Evolutionary conservation across 2,797 vertebrate species (phyloP).

Genomic region (Tokudaia tokunoshimensis): DNA sequence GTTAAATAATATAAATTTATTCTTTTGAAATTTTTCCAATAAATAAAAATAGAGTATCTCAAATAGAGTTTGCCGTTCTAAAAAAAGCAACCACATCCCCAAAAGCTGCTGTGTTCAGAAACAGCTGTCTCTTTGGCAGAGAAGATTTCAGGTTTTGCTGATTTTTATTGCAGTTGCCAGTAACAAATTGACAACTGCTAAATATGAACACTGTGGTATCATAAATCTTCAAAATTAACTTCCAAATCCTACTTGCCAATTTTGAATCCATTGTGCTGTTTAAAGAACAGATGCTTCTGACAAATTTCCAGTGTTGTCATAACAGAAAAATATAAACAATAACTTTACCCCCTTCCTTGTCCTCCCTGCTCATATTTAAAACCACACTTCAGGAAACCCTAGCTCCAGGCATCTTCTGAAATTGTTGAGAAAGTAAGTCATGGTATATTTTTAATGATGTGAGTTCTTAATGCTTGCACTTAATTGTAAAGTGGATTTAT

Average conservation of each 20-base stretch:
- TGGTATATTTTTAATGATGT: background rate
- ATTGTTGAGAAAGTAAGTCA: constrained; percentile 42
- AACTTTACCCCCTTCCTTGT: background rate
- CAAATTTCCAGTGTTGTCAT: constrained; percentile 71
- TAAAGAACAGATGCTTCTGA: constrained; percentile 79
- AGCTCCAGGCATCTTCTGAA: constrained; percentile 60
- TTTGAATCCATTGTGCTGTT: constrained; percentile 78
- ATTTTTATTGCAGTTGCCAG: constrained; percentile 82
- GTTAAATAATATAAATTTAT: background rate
- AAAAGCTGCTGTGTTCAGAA: constrained; percentile 44
- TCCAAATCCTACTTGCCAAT: constrained; percentile 75
- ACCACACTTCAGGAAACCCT: constrained; percentile 49
- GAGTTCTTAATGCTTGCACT: background rate
- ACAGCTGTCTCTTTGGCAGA: constrained; percentile 81
- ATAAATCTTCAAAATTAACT: constrained; percentile 85
- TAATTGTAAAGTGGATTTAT: background rate
- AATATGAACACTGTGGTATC: constrained; percentile 79
- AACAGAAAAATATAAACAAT: constrained; percentile 55
- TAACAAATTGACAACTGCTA: constrained; percentile 86
- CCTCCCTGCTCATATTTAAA: constrained; percentile 1
- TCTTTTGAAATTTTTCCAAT: constrained; percentile 43
- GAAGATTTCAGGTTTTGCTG: constrained; percentile 75
- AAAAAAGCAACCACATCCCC: constrained; percentile 45
- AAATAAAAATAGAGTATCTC: constrained; percentile 60
- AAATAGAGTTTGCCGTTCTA: constrained; percentile 58